Conservation (phyloP, 1,140 invertebrate genomes). For the Diorhabda sublineata region DNA sequence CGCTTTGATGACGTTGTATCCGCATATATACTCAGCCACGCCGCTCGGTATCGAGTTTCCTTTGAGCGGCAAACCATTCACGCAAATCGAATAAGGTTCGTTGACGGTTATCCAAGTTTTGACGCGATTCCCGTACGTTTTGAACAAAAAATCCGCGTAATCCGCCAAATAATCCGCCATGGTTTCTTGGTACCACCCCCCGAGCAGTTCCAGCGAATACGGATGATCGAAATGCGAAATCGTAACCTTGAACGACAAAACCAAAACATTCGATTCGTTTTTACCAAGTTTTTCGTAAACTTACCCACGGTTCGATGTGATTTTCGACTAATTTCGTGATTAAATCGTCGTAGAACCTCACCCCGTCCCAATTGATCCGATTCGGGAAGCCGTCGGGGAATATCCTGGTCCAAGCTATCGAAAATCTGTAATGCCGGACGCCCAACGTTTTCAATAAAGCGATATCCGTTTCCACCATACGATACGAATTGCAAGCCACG, state of each 20-base stretch:
- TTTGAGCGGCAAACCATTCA: background rate
- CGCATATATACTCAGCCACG: conserved; percentile 8
- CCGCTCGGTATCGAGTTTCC: background rate
- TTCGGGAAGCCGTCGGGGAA: conserved; percentile 7
- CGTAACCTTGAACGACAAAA: conserved; percentile 46
- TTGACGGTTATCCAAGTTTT: conserved; percentile 29
- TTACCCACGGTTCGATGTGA: conserved; percentile 14
- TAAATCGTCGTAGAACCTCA: conserved; percentile 10
- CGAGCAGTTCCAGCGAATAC: conserved; percentile 38
- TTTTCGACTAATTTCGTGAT: conserved; percentile 8
- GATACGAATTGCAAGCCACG: conserved; percentile 65
- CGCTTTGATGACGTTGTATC: conserved; percentile 25
- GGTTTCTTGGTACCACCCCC: conserved; percentile 39
- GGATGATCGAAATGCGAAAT: conserved; percentile 42
- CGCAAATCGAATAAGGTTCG: conserved; percentile 6
- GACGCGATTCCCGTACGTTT: conserved; percentile 29
- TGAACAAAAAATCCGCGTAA: conserved; percentile 41
- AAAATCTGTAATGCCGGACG: conserved; percentile 53
- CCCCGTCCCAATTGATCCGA: conserved; percentile 6
- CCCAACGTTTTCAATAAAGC: conserved; percentile 54
- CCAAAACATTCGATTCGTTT: background rate
- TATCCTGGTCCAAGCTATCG: conserved; percentile 53
- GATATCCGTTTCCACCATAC: conserved; percentile 63
- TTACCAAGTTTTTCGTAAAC: background rate
- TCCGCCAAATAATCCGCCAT: conserved; percentile 29